Evolutionary conservation across 2,113 vertebrate genomes (phyloP), one percentile per base, ranked within the genome.

Genomic region (Natator depressus): DNA sequence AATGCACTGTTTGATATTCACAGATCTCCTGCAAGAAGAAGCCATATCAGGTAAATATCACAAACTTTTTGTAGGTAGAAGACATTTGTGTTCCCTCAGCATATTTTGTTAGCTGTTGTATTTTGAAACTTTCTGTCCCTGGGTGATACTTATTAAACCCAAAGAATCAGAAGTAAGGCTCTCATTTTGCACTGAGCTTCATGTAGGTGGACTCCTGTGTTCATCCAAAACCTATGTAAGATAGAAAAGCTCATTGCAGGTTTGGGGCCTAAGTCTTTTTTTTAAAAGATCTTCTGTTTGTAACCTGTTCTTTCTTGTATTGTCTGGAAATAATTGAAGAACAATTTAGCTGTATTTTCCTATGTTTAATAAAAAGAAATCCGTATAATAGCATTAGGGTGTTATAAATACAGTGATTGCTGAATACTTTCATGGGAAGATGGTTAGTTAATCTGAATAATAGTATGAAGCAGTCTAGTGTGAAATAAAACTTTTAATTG

Each of bases 1-100:
- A 99, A 98, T 90, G 98, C 99, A 0, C 98, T 99, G 84, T 99
- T 99, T 98, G 99, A 99, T 98, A 99, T 99, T 82, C 99, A 99
- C 95, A 99, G 99, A 98, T 99, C 99, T 97, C 99, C 99, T 98
- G 99, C 99, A 87, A 99, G 99, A 98, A 99, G 99, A 99, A 99
- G 99, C 98, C 99, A 99, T 99, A 99, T 99, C 97, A 99, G 99
- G 99, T 99, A 97, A 93, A 92, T 90, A 38, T 54, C 29, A 81
- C 78, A 85, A 24, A 86, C 79, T 95, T 90, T 83, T 17, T 13
- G 82, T 94, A 31, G 2, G 1, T 90, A 80, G 57, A n/a, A 79
- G 53, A 84, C 92, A 57, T 90, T 96, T 97, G 42, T 65, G 91
- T 78, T 94, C 27, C 17, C 46, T 72, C 29, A 50, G 79, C 53